Percentiles rank a stretch among this genome's conserved stretches.
phyloP scores from a whole-genome alignment of 2,797 vertebrate species.

The Melanogrammus aeglefinus region DNA sequence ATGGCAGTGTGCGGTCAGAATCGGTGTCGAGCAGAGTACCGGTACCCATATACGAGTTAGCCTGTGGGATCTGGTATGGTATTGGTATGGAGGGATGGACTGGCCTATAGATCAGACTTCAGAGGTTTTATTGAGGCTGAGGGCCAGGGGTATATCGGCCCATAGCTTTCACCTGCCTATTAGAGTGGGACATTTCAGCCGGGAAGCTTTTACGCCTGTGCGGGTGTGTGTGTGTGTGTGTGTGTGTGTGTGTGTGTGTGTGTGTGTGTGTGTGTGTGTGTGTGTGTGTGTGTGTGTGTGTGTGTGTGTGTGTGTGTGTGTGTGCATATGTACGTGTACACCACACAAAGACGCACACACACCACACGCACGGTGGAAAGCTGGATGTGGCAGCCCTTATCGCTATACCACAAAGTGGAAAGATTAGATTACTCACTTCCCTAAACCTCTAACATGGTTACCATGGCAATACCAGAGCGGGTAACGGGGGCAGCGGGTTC shows the following conservation, averaged over 20 bases:
- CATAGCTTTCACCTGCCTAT: constrained; percentile 61
- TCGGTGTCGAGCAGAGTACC: background rate
- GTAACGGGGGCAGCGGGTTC: constrained; percentile 44
- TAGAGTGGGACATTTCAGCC: constrained; percentile 62
- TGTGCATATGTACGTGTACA: constrained; percentile 30
- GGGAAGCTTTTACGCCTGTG: constrained; percentile 39
- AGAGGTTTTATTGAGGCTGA: constrained; percentile 18
- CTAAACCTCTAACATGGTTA: constrained; percentile 76
- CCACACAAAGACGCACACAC: constrained; percentile 29
- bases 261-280: constrained; percentile 22
- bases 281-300: constrained; percentile 31
- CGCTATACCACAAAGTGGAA: constrained; percentile 66
- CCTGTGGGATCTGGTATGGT: constrained; percentile 11
- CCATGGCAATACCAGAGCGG: constrained; percentile 69
- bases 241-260: constrained; percentile 30
- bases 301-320: constrained; percentile 23
- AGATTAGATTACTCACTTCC: constrained; percentile 76
- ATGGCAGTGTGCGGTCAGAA: background rate
- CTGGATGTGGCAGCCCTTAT: constrained; percentile 60
- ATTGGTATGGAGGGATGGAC: constrained; percentile 44
- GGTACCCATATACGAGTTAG: background rate
- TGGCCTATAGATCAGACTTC: constrained; percentile 42
- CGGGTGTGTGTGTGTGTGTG: constrained; percentile 23
- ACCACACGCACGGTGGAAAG: constrained; percentile 33
- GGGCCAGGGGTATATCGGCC: constrained; percentile 46